Conservation (phyloP, 2,113 vertebrate species). For the Xenopus laevis region DNA sequence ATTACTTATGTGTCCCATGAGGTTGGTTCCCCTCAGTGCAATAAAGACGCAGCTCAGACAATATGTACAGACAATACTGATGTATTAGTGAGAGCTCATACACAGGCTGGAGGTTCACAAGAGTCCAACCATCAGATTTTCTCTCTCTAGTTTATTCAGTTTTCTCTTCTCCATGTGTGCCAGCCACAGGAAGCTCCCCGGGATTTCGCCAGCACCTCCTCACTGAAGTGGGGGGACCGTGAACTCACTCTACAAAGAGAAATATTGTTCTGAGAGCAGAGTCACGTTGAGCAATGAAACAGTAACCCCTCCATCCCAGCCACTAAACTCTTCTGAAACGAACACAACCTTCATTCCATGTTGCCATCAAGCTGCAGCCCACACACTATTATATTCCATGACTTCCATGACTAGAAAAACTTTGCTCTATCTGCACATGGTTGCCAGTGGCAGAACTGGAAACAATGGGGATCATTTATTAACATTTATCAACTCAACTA, state of each 20-base stretch:
- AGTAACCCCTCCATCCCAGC: too few species aligned
- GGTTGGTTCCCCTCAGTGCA: not conserved
- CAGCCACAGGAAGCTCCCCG: constrained; percentile 20
- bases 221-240: constrained; percentile 5
- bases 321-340: too few species aligned
- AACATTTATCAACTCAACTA: too few species aligned
- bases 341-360: too few species aligned
- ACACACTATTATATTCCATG: too few species aligned
- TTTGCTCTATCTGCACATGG: too few species aligned
- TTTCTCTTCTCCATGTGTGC: constrained; percentile 12
- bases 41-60: constrained; percentile 17
- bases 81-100: constrained; percentile 15
- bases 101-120: not conserved
- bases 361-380: too few species aligned
- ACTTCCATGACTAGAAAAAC: too few species aligned
- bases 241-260: constrained; percentile 27
- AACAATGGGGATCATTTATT: too few species aligned
- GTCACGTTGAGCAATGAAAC: not conserved
- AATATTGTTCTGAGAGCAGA: not conserved
- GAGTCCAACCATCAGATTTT: constrained; percentile 9
- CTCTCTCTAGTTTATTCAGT: not conserved
- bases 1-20: too few species aligned
- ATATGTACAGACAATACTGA: constrained; percentile 17
- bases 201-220: constrained; percentile 9
- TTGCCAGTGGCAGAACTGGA: too few species aligned